Conservation (phyloP, 2,888 invertebrate species). For the Calameuta filiformis region DNA sequence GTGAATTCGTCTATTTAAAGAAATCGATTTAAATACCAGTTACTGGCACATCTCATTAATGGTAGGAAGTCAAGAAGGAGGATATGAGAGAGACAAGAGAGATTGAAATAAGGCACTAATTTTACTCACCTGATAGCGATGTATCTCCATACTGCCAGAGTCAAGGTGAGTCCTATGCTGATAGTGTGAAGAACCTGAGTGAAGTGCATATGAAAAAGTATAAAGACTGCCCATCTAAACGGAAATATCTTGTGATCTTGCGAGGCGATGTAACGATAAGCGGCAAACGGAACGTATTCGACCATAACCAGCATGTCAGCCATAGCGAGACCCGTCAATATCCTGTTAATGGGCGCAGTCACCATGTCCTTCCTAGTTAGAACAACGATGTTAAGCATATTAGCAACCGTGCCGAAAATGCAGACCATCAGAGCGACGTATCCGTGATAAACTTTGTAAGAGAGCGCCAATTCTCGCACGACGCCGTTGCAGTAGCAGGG, state of each 20-base stretch:
- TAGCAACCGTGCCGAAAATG: slow-evolving; percentile 87
- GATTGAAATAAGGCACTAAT: neutral
- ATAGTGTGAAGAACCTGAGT: slow-evolving; percentile 85
- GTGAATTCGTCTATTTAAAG: neutral
- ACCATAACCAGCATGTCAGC: slow-evolving; percentile 92
- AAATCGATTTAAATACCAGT: neutral
- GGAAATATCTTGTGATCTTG: slow-evolving; percentile 76
- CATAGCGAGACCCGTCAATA: slow-evolving; percentile 86
- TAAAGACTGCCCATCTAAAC: slow-evolving; percentile 79
- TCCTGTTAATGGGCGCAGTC: slow-evolving; percentile 86
- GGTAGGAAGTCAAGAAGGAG: too few species aligned
- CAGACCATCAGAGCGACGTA: slow-evolving; percentile 87
- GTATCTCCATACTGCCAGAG: slow-evolving; percentile 89
- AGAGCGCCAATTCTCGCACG: slow-evolving; percentile 71
- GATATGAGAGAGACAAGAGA: neutral
- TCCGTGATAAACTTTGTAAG: slow-evolving; percentile 81
- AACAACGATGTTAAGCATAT: slow-evolving; percentile 87
- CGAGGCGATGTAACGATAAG: slow-evolving; percentile 75
- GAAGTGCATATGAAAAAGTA: slow-evolving; percentile 84
- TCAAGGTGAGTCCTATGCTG: slow-evolving; percentile 83
- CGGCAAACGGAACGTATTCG: slow-evolving; percentile 82
- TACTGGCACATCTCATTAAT: neutral
- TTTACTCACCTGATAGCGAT: slow-evolving; percentile 80
- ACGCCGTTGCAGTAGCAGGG: slow-evolving; percentile 71
- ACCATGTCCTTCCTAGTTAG: slow-evolving; percentile 85